Conservation (phyloP, 2,888 invertebrate genomes). For the Chrysomela aeneicollis region DNA sequence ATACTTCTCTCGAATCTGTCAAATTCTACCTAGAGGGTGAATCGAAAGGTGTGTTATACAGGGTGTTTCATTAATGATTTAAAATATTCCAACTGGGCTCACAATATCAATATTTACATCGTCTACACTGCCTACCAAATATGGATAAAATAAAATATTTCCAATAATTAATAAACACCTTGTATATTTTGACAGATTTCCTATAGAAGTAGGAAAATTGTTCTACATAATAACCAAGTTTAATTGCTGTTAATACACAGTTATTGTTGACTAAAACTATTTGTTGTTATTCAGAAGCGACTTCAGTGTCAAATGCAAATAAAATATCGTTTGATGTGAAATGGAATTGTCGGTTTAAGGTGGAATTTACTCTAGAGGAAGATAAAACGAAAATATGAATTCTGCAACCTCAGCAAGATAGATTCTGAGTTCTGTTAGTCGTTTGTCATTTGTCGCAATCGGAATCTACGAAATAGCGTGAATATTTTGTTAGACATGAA, state of each 20-base stretch:
- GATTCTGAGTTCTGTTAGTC: neutral
- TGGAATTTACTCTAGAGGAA: slow-evolving; percentile 64
- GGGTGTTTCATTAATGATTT: too few species aligned
- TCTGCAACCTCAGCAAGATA: slow-evolving; percentile 11
- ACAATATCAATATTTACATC: too few species aligned
- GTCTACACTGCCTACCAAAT: too few species aligned
- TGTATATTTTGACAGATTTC: neutral
- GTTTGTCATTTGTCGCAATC: neutral
- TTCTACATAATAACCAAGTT: neutral
- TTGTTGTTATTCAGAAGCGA: slow-evolving; percentile 33
- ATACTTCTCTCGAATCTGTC: neutral
- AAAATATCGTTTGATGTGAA: slow-evolving; percentile 44
- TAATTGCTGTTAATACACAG: neutral
- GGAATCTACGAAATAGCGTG: neutral
- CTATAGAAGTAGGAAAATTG: neutral
- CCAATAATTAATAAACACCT: too few species aligned
- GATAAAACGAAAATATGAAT: slow-evolving; percentile 42
- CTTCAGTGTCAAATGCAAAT: slow-evolving; percentile 57
- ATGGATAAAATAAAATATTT: too few species aligned
- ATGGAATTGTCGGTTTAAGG: slow-evolving; percentile 51
- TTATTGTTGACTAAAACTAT: neutral
- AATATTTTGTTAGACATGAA: neutral
- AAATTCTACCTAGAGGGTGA: neutral
- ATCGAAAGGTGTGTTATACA: too few species aligned
- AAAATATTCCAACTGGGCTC: too few species aligned